Conservation (phyloP, 2,888 invertebrate species). For the Carcina quercana region DNA sequence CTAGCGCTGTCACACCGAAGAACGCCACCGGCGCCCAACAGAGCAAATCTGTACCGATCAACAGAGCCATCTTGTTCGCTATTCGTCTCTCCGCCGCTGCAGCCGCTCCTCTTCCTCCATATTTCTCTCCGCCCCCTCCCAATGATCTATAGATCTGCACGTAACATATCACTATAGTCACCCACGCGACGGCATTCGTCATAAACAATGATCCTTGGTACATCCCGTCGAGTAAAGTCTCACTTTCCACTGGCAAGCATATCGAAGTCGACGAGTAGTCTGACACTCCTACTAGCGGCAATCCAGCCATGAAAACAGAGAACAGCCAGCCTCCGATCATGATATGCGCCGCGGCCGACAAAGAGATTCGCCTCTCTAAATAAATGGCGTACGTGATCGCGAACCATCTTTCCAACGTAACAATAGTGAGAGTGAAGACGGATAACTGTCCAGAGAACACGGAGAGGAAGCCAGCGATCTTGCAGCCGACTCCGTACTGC, state of each 20-base stretch:
- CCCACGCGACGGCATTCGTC: slow-evolving; percentile 86
- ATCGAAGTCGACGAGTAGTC: slow-evolving; percentile 91
- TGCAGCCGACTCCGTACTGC: slow-evolving; percentile 89
- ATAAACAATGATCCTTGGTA: slow-evolving; percentile 84
- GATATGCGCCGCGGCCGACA: slow-evolving; percentile 81
- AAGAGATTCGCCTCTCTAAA: slow-evolving; percentile 84
- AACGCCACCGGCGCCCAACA: slow-evolving; percentile 94
- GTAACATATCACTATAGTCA: slow-evolving; percentile 89
- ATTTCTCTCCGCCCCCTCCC: slow-evolving; percentile 79
- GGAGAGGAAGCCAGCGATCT: slow-evolving; percentile 90
- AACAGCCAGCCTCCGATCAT: slow-evolving; percentile 88
- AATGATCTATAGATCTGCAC: slow-evolving; percentile 89
- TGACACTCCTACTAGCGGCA: slow-evolving; percentile 89
- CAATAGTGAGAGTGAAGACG: slow-evolving; percentile 89
- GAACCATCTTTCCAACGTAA: slow-evolving; percentile 90
- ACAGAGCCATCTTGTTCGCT: slow-evolving; percentile 92
- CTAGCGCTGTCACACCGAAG: slow-evolving; percentile 89
- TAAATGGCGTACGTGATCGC: slow-evolving; percentile 90
- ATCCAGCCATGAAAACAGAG: slow-evolving; percentile 82
- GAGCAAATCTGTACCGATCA: slow-evolving; percentile 89
- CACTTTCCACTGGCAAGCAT: slow-evolving; percentile 90
- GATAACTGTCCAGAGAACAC: slow-evolving; percentile 92
- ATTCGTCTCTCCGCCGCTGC: slow-evolving; percentile 81
- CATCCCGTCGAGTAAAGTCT: slow-evolving; percentile 78
- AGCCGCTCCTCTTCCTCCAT: slow-evolving; percentile 77